A percentile compares a stretch with the other conserved stretches of the same genome.
phyloP scores from a whole-genome alignment of 2,113 vertebrate genomes.

The Merops nubicus region DNA sequence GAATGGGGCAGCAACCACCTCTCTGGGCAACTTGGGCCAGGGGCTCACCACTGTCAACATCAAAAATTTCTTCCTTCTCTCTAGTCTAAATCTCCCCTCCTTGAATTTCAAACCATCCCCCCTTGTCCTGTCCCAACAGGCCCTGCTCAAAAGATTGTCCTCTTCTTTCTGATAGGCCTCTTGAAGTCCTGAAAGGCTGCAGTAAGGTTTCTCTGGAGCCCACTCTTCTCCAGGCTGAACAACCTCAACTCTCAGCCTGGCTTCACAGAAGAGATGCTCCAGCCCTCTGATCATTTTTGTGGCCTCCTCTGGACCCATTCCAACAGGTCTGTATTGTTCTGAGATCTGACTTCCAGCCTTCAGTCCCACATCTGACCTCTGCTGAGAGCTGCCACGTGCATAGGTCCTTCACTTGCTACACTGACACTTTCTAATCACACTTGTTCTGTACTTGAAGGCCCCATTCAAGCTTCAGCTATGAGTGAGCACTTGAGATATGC shows the following conservation, averaged over 20 bases:
- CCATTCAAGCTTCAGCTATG: not conserved
- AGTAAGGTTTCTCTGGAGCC: not conserved
- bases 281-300: not conserved
- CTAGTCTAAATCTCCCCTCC: not conserved
- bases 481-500: not conserved
- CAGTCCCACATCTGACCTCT: not conserved
- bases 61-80: not conserved
- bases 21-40: not conserved
- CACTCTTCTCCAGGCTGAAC: not conserved
- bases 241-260: not conserved
- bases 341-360: not conserved
- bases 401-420: not conserved
- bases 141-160: not conserved
- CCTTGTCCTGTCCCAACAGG: not conserved
- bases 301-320: not conserved
- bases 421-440: not conserved
- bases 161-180: not conserved
- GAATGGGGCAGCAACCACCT: not conserved
- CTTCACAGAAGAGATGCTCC: not conserved
- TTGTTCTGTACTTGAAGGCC: not conserved
- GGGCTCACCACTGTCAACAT: not conserved
- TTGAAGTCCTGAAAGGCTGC: not conserved
- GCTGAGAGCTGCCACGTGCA: not conserved
- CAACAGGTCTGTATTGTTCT: not conserved
- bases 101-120: not conserved